phyloP scores from a whole-genome alignment of 2,797 vertebrate species.

The Hafferia zeledoni region DNA sequence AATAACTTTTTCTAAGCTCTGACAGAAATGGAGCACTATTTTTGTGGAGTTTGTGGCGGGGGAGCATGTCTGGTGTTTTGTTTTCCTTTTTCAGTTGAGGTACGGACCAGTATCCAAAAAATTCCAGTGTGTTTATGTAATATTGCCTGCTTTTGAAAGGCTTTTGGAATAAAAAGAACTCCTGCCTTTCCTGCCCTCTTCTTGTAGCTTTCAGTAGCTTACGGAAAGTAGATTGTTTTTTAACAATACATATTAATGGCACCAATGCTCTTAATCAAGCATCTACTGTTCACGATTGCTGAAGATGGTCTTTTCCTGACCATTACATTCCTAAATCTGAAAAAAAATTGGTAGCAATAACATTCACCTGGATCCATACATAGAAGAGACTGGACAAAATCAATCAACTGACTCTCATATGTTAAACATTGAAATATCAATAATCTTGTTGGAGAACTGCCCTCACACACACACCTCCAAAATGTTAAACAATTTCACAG shows the following conservation, averaged over 20 bases:
- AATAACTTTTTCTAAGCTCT: not conserved
- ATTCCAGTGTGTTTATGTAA: not conserved
- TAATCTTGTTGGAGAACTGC: not conserved
- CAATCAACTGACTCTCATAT: not conserved
- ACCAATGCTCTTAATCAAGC: not conserved
- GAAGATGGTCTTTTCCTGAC: not conserved
- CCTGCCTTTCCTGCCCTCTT: not conserved
- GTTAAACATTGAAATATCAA: not conserved
- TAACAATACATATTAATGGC: not conserved
- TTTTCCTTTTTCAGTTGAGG: not conserved
- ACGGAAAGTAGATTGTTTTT: not conserved
- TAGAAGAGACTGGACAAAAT: not conserved
- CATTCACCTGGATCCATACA: not conserved
- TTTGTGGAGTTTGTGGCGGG: not conserved
- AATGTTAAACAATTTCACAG: not conserved
- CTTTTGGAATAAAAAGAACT: not conserved
- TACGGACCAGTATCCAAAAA: not conserved
- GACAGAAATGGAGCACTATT: fast-evolving
- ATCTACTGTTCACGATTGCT: not conserved
- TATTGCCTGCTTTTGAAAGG: not conserved
- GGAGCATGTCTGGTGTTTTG: not conserved
- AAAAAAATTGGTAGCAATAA: not conserved
- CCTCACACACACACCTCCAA: no score
- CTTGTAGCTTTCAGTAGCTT: not conserved
- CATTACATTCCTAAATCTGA: not conserved